phyloP scores from a whole-genome alignment of 2,888 invertebrate species.

The Tenthredo mesomela region DNA sequence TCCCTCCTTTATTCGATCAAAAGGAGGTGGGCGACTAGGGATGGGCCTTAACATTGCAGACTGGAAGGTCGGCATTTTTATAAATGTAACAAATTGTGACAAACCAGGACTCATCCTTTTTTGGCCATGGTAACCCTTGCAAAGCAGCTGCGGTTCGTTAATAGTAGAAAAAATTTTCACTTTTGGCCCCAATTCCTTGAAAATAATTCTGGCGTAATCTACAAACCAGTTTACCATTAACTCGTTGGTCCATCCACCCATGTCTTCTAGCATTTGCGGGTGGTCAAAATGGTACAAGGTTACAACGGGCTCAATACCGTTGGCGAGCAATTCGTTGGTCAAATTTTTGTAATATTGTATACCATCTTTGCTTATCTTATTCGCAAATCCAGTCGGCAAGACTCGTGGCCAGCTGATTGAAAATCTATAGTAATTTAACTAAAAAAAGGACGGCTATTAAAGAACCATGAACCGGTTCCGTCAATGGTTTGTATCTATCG shows the following conservation, averaged over 20 bases:
- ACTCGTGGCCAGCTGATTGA: conserved; percentile 82
- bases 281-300: too few relatives aligned
- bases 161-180: neutral
- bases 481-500: too few relatives aligned
- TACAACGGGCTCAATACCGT: conserved; percentile 75
- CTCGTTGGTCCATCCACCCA: neutral
- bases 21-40: too few relatives aligned
- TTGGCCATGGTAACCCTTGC: neutral
- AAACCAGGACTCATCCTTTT: too few relatives aligned
- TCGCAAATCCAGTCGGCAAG: conserved; percentile 84
- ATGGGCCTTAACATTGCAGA: too few relatives aligned
- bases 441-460: neutral
- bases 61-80: too few relatives aligned
- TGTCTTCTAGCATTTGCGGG: too few relatives aligned
- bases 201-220: conserved; percentile 14
- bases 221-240: neutral
- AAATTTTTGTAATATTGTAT: conserved; percentile 88
- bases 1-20: too few relatives aligned
- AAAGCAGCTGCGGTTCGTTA: neutral
- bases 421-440: conserved; percentile 75
- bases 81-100: too few relatives aligned
- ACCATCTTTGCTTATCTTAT: conserved; percentile 84
- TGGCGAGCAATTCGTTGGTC: conserved; percentile 83
- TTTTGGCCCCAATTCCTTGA: neutral
- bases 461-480: too few relatives aligned